Base-by-base conservation (phyloP, 2,888 invertebrate genomes). In the Bombylius discolor region DNA sequence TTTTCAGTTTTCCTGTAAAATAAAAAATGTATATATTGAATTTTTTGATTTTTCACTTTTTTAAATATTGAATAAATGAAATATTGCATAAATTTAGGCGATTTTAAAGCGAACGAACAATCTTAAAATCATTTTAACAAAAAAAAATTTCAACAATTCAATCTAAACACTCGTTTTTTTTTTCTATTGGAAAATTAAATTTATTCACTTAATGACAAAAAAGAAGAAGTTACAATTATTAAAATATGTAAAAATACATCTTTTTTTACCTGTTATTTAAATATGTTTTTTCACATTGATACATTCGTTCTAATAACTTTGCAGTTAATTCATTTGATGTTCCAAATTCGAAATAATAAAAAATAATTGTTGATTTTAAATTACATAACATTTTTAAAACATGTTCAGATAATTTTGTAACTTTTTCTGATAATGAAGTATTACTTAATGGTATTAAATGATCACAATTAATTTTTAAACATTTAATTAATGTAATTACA, bases 311-410 rank as follows among this genome's bases (percentile, higher is more conserved):
- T 11, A 71, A 58, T 48, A 72, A 66, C 42, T 63, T 58, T 4
- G 64, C 65, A 7, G 67, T 63, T 55, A 68, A 65, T 55, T 67
- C 64, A 5, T 60, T 60, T 0, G 66, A 65, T 0, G 65, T 62
- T 13, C 63, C 61, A 53, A 66, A 68, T 56, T 69, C 70, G 54
- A 69, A 71, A 58, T 67, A 71, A 72, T 68, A 58, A 67, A 66
- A 11, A 72, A 59, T 4, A 66, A 61, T 47, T 66, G 6, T 44
- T 11, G 12, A 8, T 44, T 11, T 44, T 9, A 44, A 44, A 44
- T 59, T 60, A 56, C 72, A 72, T 13, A 72, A 51, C 13, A 72
- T 67, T 12, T 64, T 12, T 7, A 50, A 34, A 44, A 47, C 13
- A 33, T 49, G 32, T 8, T 53, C 33, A 13, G n/a, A 12, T 46